phyloP scores from a whole-genome alignment of 1,140 invertebrate species.

The Papilio xuthus region DNA sequence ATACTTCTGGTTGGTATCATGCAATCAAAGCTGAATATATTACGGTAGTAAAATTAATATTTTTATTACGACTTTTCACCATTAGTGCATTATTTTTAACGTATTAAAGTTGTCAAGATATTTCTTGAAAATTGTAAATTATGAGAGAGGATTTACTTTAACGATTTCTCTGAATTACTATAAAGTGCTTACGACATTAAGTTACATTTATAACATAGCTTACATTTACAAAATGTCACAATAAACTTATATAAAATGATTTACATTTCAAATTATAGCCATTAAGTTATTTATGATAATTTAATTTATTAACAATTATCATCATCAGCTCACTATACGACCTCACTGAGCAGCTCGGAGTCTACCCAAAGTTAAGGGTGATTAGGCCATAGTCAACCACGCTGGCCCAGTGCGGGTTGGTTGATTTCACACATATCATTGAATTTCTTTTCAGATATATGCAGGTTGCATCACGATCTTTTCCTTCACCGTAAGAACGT shows the following conservation, averaged over 20 bases:
- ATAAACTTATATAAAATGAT: not conserved
- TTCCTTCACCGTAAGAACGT: too few species aligned
- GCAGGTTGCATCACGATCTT: too few species aligned
- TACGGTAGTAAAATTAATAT: not conserved
- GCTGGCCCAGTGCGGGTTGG: too few species aligned
- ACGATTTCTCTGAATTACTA: not conserved
- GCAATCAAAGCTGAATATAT: not conserved
- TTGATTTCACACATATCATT: too few species aligned
- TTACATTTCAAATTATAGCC: not conserved
- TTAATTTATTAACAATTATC: not conserved
- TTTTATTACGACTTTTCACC: not conserved
- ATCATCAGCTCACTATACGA: too few species aligned
- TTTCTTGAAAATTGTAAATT: not conserved
- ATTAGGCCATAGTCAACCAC: too few species aligned
- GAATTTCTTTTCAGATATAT: too few species aligned
- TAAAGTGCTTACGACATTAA: not conserved
- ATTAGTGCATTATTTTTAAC: conserved; percentile 20
- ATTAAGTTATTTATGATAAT: not conserved
- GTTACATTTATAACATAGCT: not conserved
- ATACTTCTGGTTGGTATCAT: not conserved
- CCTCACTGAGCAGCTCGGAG: too few species aligned
- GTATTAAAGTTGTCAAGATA: not conserved
- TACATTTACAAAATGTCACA: conserved; percentile 5
- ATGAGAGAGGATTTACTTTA: conserved; percentile 15
- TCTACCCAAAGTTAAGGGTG: too few species aligned